Conservation (phyloP, 2,113 vertebrate genomes). For the Australoheros scitulus region DNA sequence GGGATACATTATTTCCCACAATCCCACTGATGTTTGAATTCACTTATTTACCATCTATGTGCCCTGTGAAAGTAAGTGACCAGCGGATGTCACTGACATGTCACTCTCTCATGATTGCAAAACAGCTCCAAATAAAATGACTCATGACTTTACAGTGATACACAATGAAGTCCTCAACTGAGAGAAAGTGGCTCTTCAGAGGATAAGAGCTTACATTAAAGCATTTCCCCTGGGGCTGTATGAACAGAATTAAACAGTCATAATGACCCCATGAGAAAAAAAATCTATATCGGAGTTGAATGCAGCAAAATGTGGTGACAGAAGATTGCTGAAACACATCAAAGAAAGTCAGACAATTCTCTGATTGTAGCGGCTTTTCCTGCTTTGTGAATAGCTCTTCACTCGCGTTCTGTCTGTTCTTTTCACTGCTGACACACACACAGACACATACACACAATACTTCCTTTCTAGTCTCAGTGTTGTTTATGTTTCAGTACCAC, state of each 20-base stretch:
- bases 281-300: background rate
- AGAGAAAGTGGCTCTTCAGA: background rate
- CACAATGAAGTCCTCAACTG: background rate
- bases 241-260: background rate
- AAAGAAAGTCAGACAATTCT: constrained; percentile 50
- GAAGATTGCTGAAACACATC: constrained; percentile 19
- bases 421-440: background rate
- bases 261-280: constrained; percentile 22
- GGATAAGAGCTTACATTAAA: background rate
- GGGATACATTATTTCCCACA: too few relatives aligned
- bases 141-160: background rate
- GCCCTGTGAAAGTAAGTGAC: background rate
- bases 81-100: background rate
- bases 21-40: background rate
- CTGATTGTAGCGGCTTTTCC: constrained; percentile 14
- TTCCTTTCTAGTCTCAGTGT: background rate
- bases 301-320: background rate
- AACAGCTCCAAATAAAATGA: constrained; percentile 17
- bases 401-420: background rate
- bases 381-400: constrained; percentile 17
- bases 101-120: background rate
- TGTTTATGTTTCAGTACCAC: background rate
- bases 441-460: background rate
- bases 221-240: background rate
- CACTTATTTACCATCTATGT: background rate